Conservation (phyloP, 2,797 vertebrate species). For the Pangasius krempfi region DNA sequence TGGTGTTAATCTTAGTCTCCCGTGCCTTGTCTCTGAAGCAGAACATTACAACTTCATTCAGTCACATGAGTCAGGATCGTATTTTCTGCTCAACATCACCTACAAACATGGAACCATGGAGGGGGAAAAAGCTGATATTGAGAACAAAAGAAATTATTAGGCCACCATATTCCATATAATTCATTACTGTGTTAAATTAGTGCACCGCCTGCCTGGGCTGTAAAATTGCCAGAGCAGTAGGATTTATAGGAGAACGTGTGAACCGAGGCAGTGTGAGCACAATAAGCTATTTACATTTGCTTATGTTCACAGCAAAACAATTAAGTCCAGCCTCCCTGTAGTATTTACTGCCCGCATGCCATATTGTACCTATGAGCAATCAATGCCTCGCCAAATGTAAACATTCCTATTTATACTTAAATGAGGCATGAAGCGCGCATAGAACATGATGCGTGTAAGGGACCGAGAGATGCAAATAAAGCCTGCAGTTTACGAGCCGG, state of each 20-base stretch:
- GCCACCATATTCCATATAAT: slow-evolving; percentile 35
- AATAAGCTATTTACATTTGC: slow-evolving; percentile 56
- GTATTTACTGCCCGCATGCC: slow-evolving; percentile 47
- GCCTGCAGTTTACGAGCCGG: slow-evolving; percentile 31
- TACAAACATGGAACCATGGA: slow-evolving; percentile 11
- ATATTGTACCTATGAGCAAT: slow-evolving; percentile 55
- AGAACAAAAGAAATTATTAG: slow-evolving; percentile 39
- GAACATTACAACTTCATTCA: slow-evolving; percentile 32
- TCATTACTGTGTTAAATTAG: slow-evolving; percentile 55
- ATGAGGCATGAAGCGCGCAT: slow-evolving; percentile 56
- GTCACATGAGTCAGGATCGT: slow-evolving; percentile 35
- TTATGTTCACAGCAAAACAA: slow-evolving; percentile 60
- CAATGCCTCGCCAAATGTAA: slow-evolving; percentile 60
- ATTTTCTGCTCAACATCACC: slow-evolving; percentile 30
- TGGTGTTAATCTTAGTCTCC: slow-evolving; percentile 52
- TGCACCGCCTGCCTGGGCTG: slow-evolving; percentile 37
- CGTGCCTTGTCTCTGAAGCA: slow-evolving; percentile 35
- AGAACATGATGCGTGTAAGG: not conserved
- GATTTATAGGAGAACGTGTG: slow-evolving; percentile 52
- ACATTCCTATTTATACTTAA: slow-evolving; percentile 61
- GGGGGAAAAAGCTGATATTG: slow-evolving; percentile 1
- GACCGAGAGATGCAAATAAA: slow-evolving; percentile 23
- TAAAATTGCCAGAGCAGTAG: slow-evolving; percentile 47
- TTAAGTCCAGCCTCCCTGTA: slow-evolving; percentile 51
- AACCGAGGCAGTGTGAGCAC: slow-evolving; percentile 27